Conservation (phyloP, 2,888 invertebrate genomes). For the Tortricodes alternella region DNA sequence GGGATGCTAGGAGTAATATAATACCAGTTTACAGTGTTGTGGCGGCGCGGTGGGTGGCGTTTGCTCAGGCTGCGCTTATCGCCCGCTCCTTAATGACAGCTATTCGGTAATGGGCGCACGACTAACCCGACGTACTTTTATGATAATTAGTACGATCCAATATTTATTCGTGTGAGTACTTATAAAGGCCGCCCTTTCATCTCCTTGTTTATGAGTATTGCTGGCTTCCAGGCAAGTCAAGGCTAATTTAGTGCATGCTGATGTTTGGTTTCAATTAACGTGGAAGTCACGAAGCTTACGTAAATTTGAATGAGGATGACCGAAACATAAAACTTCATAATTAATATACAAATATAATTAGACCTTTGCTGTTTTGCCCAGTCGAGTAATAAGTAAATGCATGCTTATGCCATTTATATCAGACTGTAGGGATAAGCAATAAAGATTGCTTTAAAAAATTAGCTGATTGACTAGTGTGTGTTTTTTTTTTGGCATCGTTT, state of each 20-base stretch:
- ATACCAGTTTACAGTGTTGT: conserved; percentile 59
- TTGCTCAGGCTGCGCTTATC: conserved; percentile 57
- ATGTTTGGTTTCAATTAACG: conserved; percentile 41
- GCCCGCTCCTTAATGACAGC: conserved; percentile 68
- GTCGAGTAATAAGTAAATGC: no score
- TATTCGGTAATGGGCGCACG: conserved; percentile 72
- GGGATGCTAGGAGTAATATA: conserved; percentile 56
- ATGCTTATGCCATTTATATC: no score
- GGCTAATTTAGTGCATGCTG: conserved; percentile 56
- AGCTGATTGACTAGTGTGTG: no score
- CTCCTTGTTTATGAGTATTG: conserved; percentile 70
- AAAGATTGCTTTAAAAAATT: no score
- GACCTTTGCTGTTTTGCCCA: no score
- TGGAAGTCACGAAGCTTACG: conserved; percentile 36
- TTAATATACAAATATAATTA: no score
- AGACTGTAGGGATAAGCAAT: no score
- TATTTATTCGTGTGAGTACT: conserved; percentile 70
- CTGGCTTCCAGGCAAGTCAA: conserved; percentile 56
- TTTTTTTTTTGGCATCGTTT: no score
- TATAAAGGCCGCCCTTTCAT: conserved; percentile 68
- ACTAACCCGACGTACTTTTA: conserved; percentile 69
- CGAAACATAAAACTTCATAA: no score
- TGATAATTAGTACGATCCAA: conserved; percentile 76
- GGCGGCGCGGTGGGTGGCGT: conserved; percentile 66
- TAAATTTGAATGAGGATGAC: no score